phyloP scores from a whole-genome alignment of 2,113 vertebrate species.

The Pseudopodoces humilis region DNA sequence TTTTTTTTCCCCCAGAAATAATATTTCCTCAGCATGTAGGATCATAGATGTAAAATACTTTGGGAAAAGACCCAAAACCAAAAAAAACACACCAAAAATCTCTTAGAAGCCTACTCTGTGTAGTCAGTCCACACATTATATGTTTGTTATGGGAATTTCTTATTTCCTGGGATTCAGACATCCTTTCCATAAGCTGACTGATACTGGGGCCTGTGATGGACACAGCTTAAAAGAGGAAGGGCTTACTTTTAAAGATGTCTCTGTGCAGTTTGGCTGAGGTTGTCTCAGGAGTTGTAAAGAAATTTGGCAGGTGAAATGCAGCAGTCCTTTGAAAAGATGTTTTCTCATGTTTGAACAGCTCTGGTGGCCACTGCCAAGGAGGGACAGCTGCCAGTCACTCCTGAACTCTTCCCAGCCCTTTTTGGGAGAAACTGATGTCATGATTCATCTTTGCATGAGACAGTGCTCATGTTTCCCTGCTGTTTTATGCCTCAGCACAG shows the following conservation, averaged over 20 bases:
- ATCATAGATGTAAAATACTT: neutral
- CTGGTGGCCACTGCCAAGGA: neutral
- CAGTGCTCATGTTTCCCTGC: conserved; percentile 37
- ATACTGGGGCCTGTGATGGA: neutral
- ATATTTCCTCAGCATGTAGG: neutral
- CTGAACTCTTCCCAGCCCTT: neutral
- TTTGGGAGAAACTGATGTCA: conserved; percentile 19
- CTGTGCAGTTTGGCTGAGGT: neutral
- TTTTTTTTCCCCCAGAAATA: neutral
- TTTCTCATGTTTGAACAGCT: neutral
- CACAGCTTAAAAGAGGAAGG: neutral
- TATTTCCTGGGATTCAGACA: neutral
- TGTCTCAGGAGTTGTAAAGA: neutral
- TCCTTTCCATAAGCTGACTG: neutral
- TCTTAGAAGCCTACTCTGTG: neutral
- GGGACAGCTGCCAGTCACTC: conserved; percentile 12
- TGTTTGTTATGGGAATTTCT: neutral
- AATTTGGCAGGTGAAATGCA: neutral
- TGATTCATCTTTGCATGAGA: conserved; percentile 42
- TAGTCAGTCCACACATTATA: neutral
- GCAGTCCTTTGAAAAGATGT: neutral
- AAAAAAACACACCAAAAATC: neutral
- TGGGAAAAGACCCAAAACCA: fast-evolving
- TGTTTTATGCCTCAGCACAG: conserved; percentile 43
- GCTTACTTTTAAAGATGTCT: neutral